Evolutionary conservation across 1,140 invertebrate genomes (phyloP), one percentile per base, ranked within the genome.

Genomic region (Drosophila simulans): DNA sequence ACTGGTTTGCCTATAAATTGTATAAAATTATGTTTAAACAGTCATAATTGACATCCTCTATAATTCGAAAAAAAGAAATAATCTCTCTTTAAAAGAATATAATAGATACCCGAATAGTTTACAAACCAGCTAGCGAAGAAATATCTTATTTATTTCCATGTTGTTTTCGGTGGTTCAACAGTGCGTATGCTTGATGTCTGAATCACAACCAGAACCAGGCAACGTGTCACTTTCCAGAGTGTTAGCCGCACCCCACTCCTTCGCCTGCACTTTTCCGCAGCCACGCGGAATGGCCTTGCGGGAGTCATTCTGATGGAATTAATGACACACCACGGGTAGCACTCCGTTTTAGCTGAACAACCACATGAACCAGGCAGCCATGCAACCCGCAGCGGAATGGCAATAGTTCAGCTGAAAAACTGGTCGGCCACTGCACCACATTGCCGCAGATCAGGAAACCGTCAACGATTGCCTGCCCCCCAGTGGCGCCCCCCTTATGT

Each of bases 211-310:
- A 56, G 52, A 60, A 45, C 48, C 45, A 46, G 39, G 5, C 49
- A 56, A 52, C 39, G 34, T 63, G 39, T 55, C 51, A 45, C 39
- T 13, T 31, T 42, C 42, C 1, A 34, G 39, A 52, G 37, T 58
- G 27, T 80, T 12, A 46, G 54, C 45, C 48, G 52, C 39, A 48
- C 48, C 53, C 45, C 48, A 76, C 54, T 35, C 63, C 49, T 65
- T 56, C 34, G 48, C 45, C 53, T 54, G 27, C 37, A 34, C n/a
- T 40, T 31, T 42, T 62, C 54, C 60, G 59, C 55, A 58, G 8
- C 48, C 58, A 58, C 20, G 52, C 59, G 76, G 11, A 62, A 43
- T 88, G 83, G 80, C 83, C 83, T 89, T 88, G 83, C 45, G 57
- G 57, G 60, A 68, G 69, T 66, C 45, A 54, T 56, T 77, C 43